Conservation (phyloP, 2,888 invertebrate species). For the Rosalia funebris region DNA sequence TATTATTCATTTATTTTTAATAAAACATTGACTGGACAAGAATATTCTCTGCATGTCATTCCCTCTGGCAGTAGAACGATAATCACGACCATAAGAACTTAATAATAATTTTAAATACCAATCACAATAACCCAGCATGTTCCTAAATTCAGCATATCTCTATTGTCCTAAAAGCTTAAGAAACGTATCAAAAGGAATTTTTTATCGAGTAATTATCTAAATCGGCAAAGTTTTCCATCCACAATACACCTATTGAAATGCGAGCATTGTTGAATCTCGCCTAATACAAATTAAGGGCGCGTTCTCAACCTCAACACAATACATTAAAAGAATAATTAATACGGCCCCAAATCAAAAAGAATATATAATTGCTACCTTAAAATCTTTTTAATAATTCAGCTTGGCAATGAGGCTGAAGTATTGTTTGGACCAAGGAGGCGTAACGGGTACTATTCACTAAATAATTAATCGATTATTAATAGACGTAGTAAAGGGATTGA, state of each 20-base stretch:
- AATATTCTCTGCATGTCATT: too few species aligned
- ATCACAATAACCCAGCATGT: too few species aligned
- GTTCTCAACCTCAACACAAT: constrained; percentile 36
- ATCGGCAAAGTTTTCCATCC: constrained; percentile 2
- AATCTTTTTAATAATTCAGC: constrained; percentile 33
- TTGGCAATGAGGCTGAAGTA: constrained; percentile 7
- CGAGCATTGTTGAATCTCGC: constrained; percentile 16
- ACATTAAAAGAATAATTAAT: constrained; percentile 50
- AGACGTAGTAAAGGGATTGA: background rate
- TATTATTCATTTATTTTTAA: too few species aligned
- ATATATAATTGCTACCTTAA: constrained; percentile 47
- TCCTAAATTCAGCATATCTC: too few species aligned
- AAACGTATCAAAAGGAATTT: constrained; percentile 16
- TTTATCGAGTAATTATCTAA: constrained; percentile 14
- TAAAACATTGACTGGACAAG: too few species aligned
- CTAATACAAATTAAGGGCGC: constrained; percentile 28
- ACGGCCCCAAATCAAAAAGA: constrained; percentile 48
- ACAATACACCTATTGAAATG: constrained; percentile 13
- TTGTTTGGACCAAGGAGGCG: constrained; percentile 12
- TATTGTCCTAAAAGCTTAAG: too few species aligned
- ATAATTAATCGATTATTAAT: background rate
- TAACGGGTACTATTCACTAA: background rate
- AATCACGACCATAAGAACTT: too few species aligned
- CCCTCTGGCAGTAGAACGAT: too few species aligned
- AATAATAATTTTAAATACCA: too few species aligned